Evolutionary conservation across 2,888 invertebrate genomes (phyloP), one percentile per base, ranked within the genome.

Genomic region (Latrodectus elegans): DNA sequence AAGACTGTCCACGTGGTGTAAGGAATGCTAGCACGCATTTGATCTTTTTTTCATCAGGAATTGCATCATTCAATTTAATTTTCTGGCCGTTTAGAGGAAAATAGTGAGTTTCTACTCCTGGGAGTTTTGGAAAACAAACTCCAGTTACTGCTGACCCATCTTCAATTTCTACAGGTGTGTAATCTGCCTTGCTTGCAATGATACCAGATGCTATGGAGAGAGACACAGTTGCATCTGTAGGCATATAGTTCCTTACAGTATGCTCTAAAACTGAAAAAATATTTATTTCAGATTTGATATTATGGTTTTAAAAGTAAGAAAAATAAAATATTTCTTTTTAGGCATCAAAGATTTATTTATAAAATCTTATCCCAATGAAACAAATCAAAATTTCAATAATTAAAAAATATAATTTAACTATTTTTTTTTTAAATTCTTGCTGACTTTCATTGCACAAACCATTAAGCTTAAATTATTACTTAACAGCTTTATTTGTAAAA

Each of bases 21-120:
- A 76, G n/a, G 22, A 89, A 89, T 17, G 83, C 11, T 10, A 89
- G 38, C 4, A 89, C 53, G 49, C 83, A 79, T 55, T 83, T 83
- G 4, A 86, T 38, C 17, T 60, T 14, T n/a, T n/a, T 52, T 55
- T 79, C 71, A n/a, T 67, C 12, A 52, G 89, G 77, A 52, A 89
- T 22, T 15, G 68, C 22, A 11, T 67, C 60, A 12, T 53, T 8
- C 14, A 60, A 12, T 12, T 22, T 38, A 22, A 17, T 14, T 4
- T 71, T 15, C 53, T n/a, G 65, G 11, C 51, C 72, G 68, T 75
- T 67, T 4, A 88, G 15, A 26, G 82, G 22, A 53, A 70, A 77
- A n/a, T 64, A 64, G 51, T 77, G 70, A 10, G 85, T 71, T 49
- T 73, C 10, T 8, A 88, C 52, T 1, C 85, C 88, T 12, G 85